Evolutionary conservation across 2,113 vertebrate genomes (phyloP).

Genomic region (Stercorarius parasiticus): DNA sequence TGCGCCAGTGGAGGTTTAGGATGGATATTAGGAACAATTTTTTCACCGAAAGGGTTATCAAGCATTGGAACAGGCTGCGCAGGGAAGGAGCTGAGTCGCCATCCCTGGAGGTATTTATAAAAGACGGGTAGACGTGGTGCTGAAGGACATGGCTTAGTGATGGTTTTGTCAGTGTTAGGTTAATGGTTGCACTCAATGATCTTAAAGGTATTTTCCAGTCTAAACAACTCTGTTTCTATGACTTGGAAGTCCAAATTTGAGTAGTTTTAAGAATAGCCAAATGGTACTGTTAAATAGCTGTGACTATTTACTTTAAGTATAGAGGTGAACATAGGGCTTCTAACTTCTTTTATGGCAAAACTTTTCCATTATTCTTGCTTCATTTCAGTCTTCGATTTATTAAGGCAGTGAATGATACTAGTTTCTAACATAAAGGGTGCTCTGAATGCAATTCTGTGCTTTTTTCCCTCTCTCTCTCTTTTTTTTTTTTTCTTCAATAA

Average conservation of each 20-base stretch:
- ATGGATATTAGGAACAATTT: neutral
- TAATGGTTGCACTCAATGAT: neutral
- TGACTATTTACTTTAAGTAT: neutral
- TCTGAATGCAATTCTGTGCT: neutral
- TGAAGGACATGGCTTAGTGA: neutral
- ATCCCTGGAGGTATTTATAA: neutral
- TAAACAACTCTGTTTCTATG: neutral
- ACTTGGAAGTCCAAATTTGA: neutral
- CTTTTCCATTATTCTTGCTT: neutral
- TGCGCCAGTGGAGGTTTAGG: neutral
- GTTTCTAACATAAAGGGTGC: neutral
- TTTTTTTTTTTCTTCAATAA: neutral
- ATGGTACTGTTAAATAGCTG: neutral
- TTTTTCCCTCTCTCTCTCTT: fast-evolving
- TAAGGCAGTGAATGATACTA: neutral
- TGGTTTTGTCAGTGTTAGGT: neutral
- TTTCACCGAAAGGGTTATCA: neutral
- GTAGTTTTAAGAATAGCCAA: neutral
- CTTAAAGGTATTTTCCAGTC: neutral
- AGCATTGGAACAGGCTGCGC: neutral
- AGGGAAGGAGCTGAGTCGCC: neutral
- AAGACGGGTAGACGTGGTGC: neutral
- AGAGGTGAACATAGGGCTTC: neutral
- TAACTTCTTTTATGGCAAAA: neutral
- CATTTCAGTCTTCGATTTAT: neutral